These are phyloP conservation scores for Arbacia lixula DNA, from an alignment of 53 echinoderm and acorn worm genomes.

Conservation along the genomic window DNA sequence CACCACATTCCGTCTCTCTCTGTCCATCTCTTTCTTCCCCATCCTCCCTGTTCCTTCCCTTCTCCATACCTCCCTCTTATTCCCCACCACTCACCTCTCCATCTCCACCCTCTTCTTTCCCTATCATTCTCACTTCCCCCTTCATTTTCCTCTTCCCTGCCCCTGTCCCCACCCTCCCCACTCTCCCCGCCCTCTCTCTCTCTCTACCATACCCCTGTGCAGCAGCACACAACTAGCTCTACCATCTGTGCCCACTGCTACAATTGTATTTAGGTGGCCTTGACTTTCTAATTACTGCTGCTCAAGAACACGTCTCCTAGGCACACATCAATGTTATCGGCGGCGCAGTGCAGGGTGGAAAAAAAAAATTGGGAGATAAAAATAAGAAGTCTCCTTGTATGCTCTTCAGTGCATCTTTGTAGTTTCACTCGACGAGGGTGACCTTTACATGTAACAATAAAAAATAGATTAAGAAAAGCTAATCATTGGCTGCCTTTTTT, in stretches of 20 bases:
- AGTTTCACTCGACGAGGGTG: too few relatives aligned
- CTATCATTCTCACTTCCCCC: neutral
- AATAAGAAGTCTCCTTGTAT: too few relatives aligned
- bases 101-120: neutral
- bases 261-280: constrained; percentile 40
- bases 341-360: too few relatives aligned
- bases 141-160: neutral
- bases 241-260: constrained; percentile 22
- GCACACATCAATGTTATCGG: neutral
- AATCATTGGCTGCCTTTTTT: too few relatives aligned
- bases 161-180: neutral
- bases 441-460: too few relatives aligned
- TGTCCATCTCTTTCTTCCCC: neutral
- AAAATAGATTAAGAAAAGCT: too few relatives aligned
- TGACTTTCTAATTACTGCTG: constrained; percentile 50
- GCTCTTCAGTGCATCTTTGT: too few relatives aligned
- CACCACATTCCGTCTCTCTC: too few relatives aligned
- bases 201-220: neutral
- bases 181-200: neutral
- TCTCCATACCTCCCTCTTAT: neutral
- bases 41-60: neutral
- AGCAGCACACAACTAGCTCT: neutral
- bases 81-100: neutral
- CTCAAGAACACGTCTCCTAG: constrained; percentile 27
- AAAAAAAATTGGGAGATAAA: too few relatives aligned